Evolutionary conservation across 2,797 vertebrate genomes (phyloP).

Genomic region (Oreortyx pictus): DNA sequence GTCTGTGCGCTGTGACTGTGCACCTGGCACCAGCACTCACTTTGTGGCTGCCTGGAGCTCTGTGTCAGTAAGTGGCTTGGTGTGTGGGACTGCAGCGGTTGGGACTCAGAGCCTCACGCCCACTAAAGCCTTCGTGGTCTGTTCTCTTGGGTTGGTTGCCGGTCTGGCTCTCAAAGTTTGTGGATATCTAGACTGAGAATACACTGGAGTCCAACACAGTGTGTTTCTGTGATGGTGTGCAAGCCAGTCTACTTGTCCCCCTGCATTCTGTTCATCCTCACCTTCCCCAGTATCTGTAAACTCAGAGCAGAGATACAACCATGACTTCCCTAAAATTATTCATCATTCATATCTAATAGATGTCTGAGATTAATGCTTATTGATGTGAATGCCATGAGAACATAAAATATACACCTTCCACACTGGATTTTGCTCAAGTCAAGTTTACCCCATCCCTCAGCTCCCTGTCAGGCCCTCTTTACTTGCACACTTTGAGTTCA

Average conservation of each 20-base stretch:
- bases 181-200: rapidly evolving
- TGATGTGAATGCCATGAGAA: not conserved
- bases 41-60: not conserved
- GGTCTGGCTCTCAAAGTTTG: not conserved
- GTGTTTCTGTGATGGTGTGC: not conserved
- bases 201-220: rapidly evolving
- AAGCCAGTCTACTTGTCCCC: not conserved
- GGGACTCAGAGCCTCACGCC: not conserved
- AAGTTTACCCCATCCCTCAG: not conserved
- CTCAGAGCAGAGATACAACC: not conserved
- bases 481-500: not conserved
- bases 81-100: not conserved
- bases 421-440: not conserved
- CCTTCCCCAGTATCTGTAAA: not conserved
- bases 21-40: not conserved
- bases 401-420: not conserved
- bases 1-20: not conserved
- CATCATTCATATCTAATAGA: not conserved
- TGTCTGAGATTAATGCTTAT: not conserved
- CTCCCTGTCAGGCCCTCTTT: not conserved
- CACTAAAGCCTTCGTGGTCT: not conserved
- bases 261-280: not conserved
- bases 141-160: not conserved
- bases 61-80: not conserved
- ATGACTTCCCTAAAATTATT: not conserved